Evolutionary conservation across 2,797 vertebrate genomes (phyloP), one percentile per base, ranked within the genome.

Genomic region (Chaenodraco wilsoni): DNA sequence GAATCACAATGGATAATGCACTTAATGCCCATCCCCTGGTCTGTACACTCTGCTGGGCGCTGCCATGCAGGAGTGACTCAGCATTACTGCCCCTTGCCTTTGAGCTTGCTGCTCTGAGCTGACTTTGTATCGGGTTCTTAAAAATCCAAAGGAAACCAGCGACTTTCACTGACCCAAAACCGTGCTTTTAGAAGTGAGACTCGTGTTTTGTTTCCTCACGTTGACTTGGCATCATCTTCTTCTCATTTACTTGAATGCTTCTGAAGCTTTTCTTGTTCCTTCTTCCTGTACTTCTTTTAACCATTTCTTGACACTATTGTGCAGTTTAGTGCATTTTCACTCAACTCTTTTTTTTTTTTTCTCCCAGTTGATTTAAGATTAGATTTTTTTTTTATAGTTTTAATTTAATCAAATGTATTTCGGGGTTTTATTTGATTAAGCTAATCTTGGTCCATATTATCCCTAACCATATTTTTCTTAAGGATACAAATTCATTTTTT

Each of bases 61-160:
- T 75, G 78, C 81, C 63, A 1, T 78, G 78, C 83, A 72, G 61
- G 56, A 67, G 74, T 89, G 87, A 92, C 87, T 87, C 88, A 58
- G 87, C 88, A 88, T 54, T 79, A 52, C 50, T 78, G 44, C 60
- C 71, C 57, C 13, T 65, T 61, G 46, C 27, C 54, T 64, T 48
- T 54, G 43, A 50, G 50, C 37, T 69, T 19, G 44, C 43, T 63
- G 37, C 9, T 27, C 14, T n/a, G 11, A 14, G n/a, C 45, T 71
- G 31, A 49, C 13, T 9, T 37, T 72, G 43, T 48, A 71, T 49
- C 12, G 7, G 3, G 6, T 59, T 56, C 60, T 52, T 80, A 31
- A 50, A 40, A 72, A 27, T 56, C 37, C n/a, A 31, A 45, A 67
- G 16, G 55, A 58, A 66, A 64, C 10, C 33, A 7, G 17, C 9